A percentile compares a stretch with the other conserved stretches of the same genome.
Conservation (phyloP, 2,888 invertebrate species). For the Rhagonycha lutea region DNA sequence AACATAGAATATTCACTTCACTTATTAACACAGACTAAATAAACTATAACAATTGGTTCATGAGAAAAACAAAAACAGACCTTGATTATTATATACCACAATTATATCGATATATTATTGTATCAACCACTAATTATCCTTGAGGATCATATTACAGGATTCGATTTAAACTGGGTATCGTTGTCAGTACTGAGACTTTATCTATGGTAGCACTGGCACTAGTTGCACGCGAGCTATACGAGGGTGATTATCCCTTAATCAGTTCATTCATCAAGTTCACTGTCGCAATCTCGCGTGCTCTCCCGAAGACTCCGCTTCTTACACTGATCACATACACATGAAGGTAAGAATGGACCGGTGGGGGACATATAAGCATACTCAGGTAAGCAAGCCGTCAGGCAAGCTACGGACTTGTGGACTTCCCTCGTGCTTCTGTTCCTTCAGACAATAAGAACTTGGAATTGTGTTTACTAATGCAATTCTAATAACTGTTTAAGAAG, state of each 20-base stretch:
- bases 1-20: slow-evolving; percentile 13
- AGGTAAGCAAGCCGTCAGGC: slow-evolving; percentile 50
- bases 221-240: slow-evolving; percentile 25
- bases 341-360: slow-evolving; percentile 55
- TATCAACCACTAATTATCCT: slow-evolving; percentile 36
- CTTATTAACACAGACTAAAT: slow-evolving; percentile 16
- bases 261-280: slow-evolving; percentile 35
- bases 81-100: slow-evolving; percentile 15
- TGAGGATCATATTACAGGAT: slow-evolving; percentile 32
- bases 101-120: slow-evolving; percentile 17
- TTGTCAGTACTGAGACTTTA: slow-evolving; percentile 15
- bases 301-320: slow-evolving; percentile 55
- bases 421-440: slow-evolving; percentile 31
- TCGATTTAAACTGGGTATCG: slow-evolving; percentile 25
- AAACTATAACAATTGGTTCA: neutral
- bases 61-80: slow-evolving; percentile 9
- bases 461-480: slow-evolving; percentile 34
- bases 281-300: slow-evolving; percentile 49
- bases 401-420: slow-evolving; percentile 35
- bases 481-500: slow-evolving; percentile 27
- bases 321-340: slow-evolving; percentile 56
- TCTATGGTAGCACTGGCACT: slow-evolving; percentile 22
- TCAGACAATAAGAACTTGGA: slow-evolving; percentile 26
- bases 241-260: slow-evolving; percentile 30
- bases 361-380: slow-evolving; percentile 53